These are phyloP conservation scores for Gallinago nigripennis DNA, from an alignment of 2,797 vertebrate genomes.

Conservation along the genomic window DNA sequence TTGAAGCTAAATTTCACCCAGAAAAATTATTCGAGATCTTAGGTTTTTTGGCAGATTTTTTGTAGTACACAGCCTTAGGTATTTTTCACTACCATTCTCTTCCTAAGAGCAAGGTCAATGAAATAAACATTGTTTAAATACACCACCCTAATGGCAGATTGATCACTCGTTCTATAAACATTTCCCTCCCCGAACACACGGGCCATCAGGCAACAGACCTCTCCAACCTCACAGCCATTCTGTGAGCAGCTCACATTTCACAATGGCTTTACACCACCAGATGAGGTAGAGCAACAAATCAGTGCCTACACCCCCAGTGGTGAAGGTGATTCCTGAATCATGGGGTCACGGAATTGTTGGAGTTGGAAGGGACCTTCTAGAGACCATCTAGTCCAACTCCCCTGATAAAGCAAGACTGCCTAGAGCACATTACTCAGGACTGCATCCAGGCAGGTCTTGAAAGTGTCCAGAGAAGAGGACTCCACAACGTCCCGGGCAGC, in stretches of 20 bases:
- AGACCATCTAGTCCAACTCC: no score
- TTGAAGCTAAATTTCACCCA: neutral
- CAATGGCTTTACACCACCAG: neutral
- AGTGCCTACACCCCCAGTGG: fast-evolving
- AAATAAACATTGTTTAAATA: neutral
- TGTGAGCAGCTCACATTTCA: fast-evolving
- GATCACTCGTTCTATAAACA: neutral
- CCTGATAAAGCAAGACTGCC: no score
- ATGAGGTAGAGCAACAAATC: no score
- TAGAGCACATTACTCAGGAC: no score
- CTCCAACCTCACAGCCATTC: neutral
- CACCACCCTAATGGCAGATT: fast-evolving
- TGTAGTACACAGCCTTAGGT: neutral
- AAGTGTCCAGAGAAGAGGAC: no score
- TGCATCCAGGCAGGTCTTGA: no score
- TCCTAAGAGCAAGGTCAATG: neutral
- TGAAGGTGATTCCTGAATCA: no score
- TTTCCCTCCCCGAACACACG: fast-evolving
- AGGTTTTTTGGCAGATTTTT: neutral
- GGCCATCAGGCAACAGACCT: neutral
- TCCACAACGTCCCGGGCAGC: no score
- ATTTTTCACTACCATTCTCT: neutral
- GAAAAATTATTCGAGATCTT: neutral
- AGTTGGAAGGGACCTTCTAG: no score
- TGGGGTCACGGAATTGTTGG: no score